Evolutionary conservation across 2,113 vertebrate species (phyloP).

Genomic region (Columba livia): DNA sequence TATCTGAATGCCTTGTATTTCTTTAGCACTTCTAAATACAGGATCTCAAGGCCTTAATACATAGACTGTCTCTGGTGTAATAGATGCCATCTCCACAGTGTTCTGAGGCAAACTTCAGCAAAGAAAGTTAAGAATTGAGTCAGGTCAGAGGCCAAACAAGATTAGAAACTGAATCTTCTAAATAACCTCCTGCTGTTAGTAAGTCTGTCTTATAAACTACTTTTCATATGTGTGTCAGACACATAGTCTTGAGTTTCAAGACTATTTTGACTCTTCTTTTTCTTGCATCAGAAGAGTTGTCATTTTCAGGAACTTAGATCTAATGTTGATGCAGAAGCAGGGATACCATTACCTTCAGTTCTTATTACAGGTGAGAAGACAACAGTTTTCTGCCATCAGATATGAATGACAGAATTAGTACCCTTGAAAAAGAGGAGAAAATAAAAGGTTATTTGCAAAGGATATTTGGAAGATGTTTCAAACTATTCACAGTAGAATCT

Average conservation of each 20-base stretch:
- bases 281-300: background rate
- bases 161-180: background rate
- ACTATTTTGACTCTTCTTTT: background rate
- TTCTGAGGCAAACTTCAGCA: background rate
- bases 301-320: background rate
- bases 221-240: background rate
- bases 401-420: background rate
- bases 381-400: background rate
- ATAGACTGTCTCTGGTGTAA: background rate
- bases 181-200: background rate
- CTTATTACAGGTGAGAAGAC: background rate
- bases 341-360: background rate
- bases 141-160: background rate
- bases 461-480: background rate
- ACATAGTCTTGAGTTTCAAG: too few relatives aligned
- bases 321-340: background rate
- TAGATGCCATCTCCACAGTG: background rate
- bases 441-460: background rate
- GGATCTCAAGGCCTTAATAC: background rate
- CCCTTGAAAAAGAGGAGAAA: background rate
- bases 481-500: background rate
- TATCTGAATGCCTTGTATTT: background rate
- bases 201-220: fast-evolving
- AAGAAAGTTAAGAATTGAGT: background rate
- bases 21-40: background rate